phyloP scores from a whole-genome alignment of 1,140 invertebrate genomes.

The Babylonia areolata region DNA sequence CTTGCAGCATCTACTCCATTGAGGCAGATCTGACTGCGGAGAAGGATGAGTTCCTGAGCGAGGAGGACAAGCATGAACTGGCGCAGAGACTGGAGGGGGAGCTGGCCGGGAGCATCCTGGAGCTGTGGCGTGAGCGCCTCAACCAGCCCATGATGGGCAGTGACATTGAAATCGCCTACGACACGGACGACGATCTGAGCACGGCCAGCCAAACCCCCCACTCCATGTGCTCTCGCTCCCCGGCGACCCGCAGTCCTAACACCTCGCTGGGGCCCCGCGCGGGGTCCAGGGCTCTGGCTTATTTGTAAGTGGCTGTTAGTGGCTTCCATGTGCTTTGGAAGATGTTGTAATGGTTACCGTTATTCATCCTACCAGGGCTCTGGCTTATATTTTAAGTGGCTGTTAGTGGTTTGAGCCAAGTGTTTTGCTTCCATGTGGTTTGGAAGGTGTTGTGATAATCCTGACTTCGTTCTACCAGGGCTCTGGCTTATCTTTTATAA shows the following conservation, averaged over 20 bases:
- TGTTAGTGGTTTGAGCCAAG: too few relatives aligned
- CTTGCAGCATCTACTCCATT: slow-evolving; percentile 38
- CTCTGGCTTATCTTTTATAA: too few relatives aligned
- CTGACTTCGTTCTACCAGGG: too few relatives aligned
- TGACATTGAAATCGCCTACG: slow-evolving; percentile 26
- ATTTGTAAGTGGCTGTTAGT: not conserved
- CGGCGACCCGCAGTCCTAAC: not conserved
- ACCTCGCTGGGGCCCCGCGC: not conserved
- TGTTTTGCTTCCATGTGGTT: too few relatives aligned
- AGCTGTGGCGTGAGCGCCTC: slow-evolving; percentile 45
- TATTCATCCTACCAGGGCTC: too few relatives aligned
- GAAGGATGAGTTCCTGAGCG: slow-evolving; percentile 41
- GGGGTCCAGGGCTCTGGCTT: not conserved
- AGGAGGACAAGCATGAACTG: slow-evolving; percentile 50
- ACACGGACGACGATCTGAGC: slow-evolving; percentile 30
- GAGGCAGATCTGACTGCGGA: slow-evolving; percentile 47
- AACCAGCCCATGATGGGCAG: slow-evolving; percentile 6
- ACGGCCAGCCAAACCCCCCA: slow-evolving; percentile 16
- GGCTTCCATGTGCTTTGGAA: not conserved
- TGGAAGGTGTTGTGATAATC: too few relatives aligned
- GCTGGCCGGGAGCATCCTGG: slow-evolving; percentile 42
- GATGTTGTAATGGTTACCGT: too few relatives aligned
- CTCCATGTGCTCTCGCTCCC: slow-evolving; percentile 21
- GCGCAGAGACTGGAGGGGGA: slow-evolving; percentile 48
- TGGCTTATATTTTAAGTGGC: too few relatives aligned